Percentiles rank a stretch among this genome's conserved stretches.
These are phyloP conservation scores for Sebastiscus albofasciatus DNA, from an alignment of 2,797 vertebrate species.

Conservation along the genomic window DNA sequence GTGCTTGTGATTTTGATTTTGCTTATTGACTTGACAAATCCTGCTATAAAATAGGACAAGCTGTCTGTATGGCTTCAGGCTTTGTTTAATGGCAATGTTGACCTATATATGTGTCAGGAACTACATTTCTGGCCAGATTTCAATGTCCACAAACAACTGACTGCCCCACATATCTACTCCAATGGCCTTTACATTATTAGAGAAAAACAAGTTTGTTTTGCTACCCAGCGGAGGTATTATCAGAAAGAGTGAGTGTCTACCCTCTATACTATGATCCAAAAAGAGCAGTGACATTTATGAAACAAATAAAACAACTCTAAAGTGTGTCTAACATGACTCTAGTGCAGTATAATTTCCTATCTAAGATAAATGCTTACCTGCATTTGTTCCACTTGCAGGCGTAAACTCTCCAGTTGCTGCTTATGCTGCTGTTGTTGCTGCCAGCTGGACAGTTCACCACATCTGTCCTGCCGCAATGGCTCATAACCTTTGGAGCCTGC, in stretches of 20 bases:
- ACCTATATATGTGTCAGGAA: conserved; percentile 19
- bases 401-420: conserved; percentile 89
- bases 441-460: conserved; percentile 87
- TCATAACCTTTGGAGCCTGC: conserved; percentile 71
- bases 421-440: conserved; percentile 86
- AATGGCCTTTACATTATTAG: neutral
- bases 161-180: neutral
- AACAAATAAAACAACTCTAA: neutral
- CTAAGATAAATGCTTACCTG: conserved; percentile 82
- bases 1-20: neutral
- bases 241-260: neutral
- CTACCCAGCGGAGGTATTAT: neutral
- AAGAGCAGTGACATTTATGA: neutral
- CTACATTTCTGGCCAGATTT: conserved; percentile 9
- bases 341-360: neutral
- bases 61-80: conserved; percentile 23
- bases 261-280: neutral
- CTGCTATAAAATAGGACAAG: conserved; percentile 33
- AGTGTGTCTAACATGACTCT: neutral
- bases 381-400: conserved; percentile 93
- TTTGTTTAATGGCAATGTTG: conserved; percentile 8
- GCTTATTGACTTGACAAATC: conserved; percentile 7
- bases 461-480: conserved; percentile 79
- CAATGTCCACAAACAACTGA: conserved; percentile 4
- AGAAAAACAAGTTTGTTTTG: neutral